Evolutionary conservation across 2,113 vertebrate species (phyloP).

Genomic region (Percina caprodes): DNA sequence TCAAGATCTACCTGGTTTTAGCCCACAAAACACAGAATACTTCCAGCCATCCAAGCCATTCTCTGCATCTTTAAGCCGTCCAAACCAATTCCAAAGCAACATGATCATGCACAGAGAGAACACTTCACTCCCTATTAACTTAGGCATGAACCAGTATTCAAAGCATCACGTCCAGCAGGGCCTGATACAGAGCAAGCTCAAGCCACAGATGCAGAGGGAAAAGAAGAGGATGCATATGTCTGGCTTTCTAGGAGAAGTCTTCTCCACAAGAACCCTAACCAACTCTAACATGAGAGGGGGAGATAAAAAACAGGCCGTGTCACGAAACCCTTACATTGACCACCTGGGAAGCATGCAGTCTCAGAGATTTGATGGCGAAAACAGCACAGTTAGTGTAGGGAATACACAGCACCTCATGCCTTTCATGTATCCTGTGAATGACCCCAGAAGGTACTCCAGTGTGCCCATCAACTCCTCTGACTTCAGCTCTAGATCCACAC

Average conservation of each 20-base stretch:
- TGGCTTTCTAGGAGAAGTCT: slow-evolving; percentile 45
- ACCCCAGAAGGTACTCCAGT: slow-evolving; percentile 45
- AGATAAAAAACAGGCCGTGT: slow-evolving; percentile 44
- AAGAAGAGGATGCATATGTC: slow-evolving; percentile 54
- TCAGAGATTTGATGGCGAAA: slow-evolving; percentile 54
- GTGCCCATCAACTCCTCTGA: slow-evolving; percentile 62
- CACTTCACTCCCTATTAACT: slow-evolving; percentile 5
- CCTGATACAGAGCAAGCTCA: slow-evolving; percentile 62
- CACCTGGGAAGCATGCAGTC: slow-evolving; percentile 49
- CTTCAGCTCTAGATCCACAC: slow-evolving; percentile 65
- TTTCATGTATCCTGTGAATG: slow-evolving; percentile 50
- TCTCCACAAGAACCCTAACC: slow-evolving; percentile 33
- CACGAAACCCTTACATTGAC: slow-evolving; percentile 61
- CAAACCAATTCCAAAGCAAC: slow-evolving; percentile 64
- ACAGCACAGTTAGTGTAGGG: slow-evolving; percentile 18
- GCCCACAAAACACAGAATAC: slow-evolving; percentile 48
- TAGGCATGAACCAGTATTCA: slow-evolving; percentile 54
- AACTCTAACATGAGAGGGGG: slow-evolving; percentile 41
- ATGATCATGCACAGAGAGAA: slow-evolving; percentile 53
- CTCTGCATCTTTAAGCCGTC: slow-evolving; percentile 30
- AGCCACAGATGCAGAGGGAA: slow-evolving; percentile 64
- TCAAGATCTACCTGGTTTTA: slow-evolving; percentile 60
- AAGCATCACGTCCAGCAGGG: slow-evolving; percentile 54
- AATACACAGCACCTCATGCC: slow-evolving; percentile 54
- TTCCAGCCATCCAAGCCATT: slow-evolving; percentile 53